These are phyloP conservation scores for Megalops atlanticus DNA, from an alignment of 2,113 vertebrate species.

Conservation along the genomic window DNA sequence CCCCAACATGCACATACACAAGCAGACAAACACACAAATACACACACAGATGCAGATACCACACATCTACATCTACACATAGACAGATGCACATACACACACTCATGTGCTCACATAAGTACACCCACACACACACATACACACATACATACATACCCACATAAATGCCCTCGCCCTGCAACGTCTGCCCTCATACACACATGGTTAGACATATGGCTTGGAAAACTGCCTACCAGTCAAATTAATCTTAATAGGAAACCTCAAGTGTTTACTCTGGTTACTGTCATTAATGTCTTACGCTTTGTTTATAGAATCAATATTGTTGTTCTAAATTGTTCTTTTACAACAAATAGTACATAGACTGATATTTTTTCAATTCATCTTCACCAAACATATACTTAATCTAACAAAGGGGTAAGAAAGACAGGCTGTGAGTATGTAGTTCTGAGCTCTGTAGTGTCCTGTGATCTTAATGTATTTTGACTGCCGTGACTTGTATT, in stretches of 20 bases:
- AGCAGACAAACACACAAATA: too few relatives aligned
- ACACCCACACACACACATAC: slow-evolving; percentile 5
- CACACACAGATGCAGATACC: background rate
- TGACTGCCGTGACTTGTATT: background rate
- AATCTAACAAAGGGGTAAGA: background rate
- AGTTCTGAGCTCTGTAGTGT: background rate
- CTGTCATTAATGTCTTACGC: background rate
- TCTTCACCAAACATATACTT: background rate
- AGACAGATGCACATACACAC: slow-evolving; percentile 19
- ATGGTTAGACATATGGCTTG: background rate
- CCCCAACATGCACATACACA: background rate
- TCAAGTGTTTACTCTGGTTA: background rate
- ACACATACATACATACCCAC: slow-evolving; percentile 14
- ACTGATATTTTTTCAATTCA: background rate
- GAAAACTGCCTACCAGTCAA: background rate
- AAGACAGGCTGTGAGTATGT: background rate
- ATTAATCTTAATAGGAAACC: slow-evolving; percentile 14
- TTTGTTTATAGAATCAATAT: background rate
- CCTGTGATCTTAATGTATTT: background rate
- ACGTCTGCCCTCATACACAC: background rate
- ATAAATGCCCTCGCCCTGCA: background rate
- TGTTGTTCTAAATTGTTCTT: background rate
- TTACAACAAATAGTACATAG: background rate
- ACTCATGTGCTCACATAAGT: background rate
- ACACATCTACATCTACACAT: slow-evolving; percentile 12